A percentile compares a stretch with the other conserved stretches of the same genome.
phyloP scores from a whole-genome alignment of 2,888 invertebrate genomes.

The Idaea dimidiata region DNA sequence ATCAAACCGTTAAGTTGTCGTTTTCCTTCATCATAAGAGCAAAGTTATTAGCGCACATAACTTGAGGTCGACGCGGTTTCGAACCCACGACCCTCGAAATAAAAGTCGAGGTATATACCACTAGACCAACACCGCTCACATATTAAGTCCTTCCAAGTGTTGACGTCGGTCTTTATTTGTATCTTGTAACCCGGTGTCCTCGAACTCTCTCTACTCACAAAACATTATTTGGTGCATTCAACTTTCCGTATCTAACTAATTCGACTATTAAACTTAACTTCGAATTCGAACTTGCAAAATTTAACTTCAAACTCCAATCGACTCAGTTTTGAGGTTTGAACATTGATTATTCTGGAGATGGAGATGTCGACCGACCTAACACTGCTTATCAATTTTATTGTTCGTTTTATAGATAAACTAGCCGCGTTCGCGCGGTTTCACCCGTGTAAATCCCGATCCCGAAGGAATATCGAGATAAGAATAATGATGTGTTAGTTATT shows the following conservation, averaged over 20 bases:
- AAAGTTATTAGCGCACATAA: no score
- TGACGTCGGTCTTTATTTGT: constrained; percentile 1
- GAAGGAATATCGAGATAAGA: no score
- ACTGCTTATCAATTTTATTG: background rate
- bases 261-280: constrained; percentile 27
- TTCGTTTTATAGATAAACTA: background rate
- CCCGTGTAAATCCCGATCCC: no score
- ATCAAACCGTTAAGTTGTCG: no score
- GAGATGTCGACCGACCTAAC: background rate
- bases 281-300: constrained; percentile 26
- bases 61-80: no score
- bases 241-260: constrained; percentile 24
- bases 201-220: constrained; percentile 13
- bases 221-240: constrained; percentile 19
- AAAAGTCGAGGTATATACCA: no score
- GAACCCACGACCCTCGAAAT: no score
- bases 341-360: background rate
- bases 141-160: background rate
- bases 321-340: constrained; percentile 6
- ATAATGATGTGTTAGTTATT: no score
- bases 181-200: constrained; percentile 15
- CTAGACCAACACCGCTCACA: no score
- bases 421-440: no score
- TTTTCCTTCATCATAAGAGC: no score
- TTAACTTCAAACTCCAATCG: constrained; percentile 25